A percentile compares a stretch with the other conserved stretches of the same genome.
phyloP scores from a whole-genome alignment of 1,140 invertebrate species.

The Anagrus nilaparvatae region DNA sequence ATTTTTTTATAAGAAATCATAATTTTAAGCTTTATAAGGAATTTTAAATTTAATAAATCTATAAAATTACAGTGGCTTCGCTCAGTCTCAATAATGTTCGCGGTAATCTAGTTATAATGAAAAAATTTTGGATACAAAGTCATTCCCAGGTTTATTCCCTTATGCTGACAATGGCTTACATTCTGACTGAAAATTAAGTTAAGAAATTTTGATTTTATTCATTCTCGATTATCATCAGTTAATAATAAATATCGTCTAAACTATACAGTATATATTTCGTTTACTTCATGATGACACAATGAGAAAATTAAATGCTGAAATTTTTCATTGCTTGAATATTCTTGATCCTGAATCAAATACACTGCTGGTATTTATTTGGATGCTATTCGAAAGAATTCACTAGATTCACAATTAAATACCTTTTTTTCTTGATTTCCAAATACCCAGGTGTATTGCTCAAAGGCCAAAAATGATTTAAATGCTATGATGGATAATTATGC shows the following conservation, averaged over 20 bases:
- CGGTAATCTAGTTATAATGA: conserved; percentile 19
- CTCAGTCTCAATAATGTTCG: too few relatives aligned
- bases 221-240: conserved; percentile 20
- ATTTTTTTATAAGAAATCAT: too few relatives aligned
- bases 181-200: conserved; percentile 15
- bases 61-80: too few relatives aligned
- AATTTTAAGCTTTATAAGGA: too few relatives aligned
- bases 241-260: conserved; percentile 22
- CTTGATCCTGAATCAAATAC: conserved; percentile 17
- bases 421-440: conserved; percentile 23
- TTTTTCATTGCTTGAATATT: too few relatives aligned
- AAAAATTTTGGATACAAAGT: conserved; percentile 20
- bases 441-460: conserved; percentile 22
- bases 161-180: conserved; percentile 21
- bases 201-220: conserved; percentile 20
- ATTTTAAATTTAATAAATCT: too few relatives aligned
- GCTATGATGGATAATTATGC: conserved; percentile 30
- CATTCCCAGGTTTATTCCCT: conserved; percentile 25
- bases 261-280: conserved; percentile 25
- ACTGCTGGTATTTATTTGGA: conserved; percentile 23
- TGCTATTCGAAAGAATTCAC: conserved; percentile 17
- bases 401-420: conserved; percentile 21
- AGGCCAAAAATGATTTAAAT: conserved; percentile 20
- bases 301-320: conserved; percentile 22
- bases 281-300: conserved; percentile 23